phyloP scores from a whole-genome alignment of 1,140 invertebrate species.

The Solenopsis invicta region DNA sequence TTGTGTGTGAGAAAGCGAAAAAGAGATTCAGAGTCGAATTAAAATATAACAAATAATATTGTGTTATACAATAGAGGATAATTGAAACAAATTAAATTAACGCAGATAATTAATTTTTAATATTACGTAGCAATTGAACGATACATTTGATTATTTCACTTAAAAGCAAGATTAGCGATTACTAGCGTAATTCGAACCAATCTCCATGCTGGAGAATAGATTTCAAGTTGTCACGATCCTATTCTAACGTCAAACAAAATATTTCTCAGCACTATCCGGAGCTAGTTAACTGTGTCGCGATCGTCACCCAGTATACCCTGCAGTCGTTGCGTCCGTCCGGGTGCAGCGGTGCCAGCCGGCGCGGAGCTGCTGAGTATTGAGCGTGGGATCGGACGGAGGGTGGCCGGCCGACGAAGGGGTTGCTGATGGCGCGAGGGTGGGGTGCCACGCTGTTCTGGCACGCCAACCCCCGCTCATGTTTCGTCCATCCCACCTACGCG shows the following conservation, averaged over 20 bases:
- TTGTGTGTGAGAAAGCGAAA: neutral
- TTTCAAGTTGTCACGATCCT: neutral
- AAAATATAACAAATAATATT: neutral
- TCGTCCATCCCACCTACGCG: constrained; percentile 29
- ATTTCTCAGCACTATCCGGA: neutral
- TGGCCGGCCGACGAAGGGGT: constrained; percentile 62
- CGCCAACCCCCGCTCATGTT: constrained; percentile 33
- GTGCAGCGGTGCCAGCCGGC: constrained; percentile 63
- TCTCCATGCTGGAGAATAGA: neutral
- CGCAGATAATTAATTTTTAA: constrained; percentile 12
- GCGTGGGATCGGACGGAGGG: constrained; percentile 65
- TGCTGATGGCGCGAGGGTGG: constrained; percentile 49
- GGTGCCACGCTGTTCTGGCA: constrained; percentile 55
- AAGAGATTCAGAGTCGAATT: neutral
- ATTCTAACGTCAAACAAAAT: neutral
- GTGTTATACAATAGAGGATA: neutral
- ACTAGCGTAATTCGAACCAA: neutral
- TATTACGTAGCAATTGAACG: neutral
- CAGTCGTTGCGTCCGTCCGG: constrained; percentile 59
- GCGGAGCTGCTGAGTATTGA: constrained; percentile 67
- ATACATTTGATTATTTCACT: neutral
- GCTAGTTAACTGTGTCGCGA: constrained; percentile 51
- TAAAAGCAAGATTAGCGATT: neutral
- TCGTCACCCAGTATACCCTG: constrained; percentile 62
- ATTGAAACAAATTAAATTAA: constrained; percentile 1